phyloP scores from a whole-genome alignment of 2,797 vertebrate genomes.

The Kryptopterus vitreolus region DNA sequence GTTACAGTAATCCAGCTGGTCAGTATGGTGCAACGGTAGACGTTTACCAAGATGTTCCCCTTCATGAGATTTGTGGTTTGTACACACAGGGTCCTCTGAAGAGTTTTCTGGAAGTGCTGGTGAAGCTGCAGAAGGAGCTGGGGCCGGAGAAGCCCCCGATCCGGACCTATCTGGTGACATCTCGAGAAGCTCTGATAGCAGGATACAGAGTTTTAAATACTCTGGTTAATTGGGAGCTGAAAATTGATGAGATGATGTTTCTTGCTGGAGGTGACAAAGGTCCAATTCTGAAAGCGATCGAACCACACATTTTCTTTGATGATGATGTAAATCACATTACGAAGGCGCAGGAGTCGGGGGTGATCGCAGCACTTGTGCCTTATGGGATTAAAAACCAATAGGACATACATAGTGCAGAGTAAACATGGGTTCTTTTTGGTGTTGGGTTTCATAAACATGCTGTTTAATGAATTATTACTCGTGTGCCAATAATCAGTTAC shows the following conservation, averaged over 20 bases:
- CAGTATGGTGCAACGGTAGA: too few relatives aligned
- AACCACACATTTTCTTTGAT: not conserved
- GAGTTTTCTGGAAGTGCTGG: not conserved
- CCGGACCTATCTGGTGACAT: constrained; percentile 1
- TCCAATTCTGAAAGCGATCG: not conserved
- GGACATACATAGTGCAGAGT: too few relatives aligned
- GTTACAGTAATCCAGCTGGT: too few relatives aligned
- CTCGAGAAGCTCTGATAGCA: not conserved
- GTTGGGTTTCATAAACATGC: too few relatives aligned
- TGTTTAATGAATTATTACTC: too few relatives aligned
- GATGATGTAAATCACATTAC: not conserved
- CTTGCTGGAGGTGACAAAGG: not conserved
- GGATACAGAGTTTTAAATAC: not conserved
- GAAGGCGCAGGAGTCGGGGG: not conserved
- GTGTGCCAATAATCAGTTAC: too few relatives aligned
- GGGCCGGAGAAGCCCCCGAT: not conserved
- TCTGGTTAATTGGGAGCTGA: not conserved
- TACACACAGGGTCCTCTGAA: not conserved
- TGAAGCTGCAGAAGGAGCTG: not conserved
- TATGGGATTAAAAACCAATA: too few relatives aligned
- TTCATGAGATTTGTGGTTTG: too few relatives aligned
- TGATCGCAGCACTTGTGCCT: not conserved
- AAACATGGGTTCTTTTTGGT: too few relatives aligned
- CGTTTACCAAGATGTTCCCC: not conserved
- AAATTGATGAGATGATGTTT: not conserved